Percentiles rank a stretch among this genome's conserved stretches.
Conservation (phyloP, 2,113 vertebrate species). For the Anas platyrhynchos region DNA sequence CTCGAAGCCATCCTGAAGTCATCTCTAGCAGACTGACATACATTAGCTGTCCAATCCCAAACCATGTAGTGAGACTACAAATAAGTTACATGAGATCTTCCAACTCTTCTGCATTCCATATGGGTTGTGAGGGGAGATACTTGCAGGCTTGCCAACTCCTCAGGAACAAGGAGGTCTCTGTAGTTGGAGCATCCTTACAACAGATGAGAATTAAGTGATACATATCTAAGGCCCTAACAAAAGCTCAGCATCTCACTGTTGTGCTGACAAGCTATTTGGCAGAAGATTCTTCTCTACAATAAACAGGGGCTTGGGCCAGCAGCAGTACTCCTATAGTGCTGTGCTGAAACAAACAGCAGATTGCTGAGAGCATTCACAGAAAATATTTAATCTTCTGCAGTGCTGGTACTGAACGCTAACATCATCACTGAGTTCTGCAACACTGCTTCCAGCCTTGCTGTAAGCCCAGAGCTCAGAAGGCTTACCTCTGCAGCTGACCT, state of each 20-base stretch:
- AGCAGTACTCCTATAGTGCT: neutral
- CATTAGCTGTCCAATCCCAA: neutral
- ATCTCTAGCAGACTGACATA: fast-evolving
- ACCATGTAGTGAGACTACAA: fast-evolving
- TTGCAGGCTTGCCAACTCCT: neutral
- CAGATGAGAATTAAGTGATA: neutral
- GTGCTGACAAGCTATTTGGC: neutral
- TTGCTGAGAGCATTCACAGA: neutral
- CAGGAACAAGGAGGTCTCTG: neutral
- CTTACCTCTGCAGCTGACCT: neutral
- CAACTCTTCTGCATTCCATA: neutral
- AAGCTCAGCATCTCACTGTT: neutral
- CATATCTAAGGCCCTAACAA: neutral
- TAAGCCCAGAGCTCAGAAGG: neutral
- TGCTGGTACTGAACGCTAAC: fast-evolving
- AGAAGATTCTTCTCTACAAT: neutral
- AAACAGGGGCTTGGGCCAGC: neutral
- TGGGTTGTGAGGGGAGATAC: neutral
- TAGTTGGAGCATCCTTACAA: neutral
- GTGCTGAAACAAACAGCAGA: fast-evolving
- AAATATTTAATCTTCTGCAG: neutral
- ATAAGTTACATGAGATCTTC: fast-evolving
- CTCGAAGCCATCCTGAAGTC: fast-evolving
- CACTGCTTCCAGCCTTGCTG: neutral
- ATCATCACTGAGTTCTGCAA: fast-evolving